phyloP scores from a whole-genome alignment of 2,888 invertebrate genomes.

The Bruchidius siliquastri region DNA sequence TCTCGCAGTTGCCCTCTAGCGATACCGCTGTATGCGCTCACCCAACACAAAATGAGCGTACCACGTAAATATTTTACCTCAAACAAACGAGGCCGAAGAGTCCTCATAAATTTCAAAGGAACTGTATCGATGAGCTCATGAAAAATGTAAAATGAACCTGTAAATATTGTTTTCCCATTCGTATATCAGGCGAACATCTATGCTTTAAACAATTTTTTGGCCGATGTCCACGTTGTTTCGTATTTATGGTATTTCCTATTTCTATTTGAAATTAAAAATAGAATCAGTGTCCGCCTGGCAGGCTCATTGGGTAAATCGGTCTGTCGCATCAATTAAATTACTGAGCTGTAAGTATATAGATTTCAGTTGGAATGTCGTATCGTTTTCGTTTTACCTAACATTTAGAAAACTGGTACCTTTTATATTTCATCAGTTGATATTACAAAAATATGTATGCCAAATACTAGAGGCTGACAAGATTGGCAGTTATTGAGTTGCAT shows the following conservation, averaged over 20 bases:
- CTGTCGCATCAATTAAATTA: neutral
- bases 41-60: neutral
- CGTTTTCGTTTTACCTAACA: no score
- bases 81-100: neutral
- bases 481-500: no score
- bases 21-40: neutral
- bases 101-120: neutral
- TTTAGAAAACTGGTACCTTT: no score
- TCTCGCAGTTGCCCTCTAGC: neutral
- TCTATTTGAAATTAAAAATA: constrained; percentile 23
- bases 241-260: constrained; percentile 21
- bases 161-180: neutral
- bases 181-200: constrained; percentile 1
- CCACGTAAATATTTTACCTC: neutral
- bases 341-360: neutral
- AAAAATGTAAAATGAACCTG: neutral
- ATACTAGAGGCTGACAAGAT: no score
- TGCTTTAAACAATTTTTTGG: constrained; percentile 16
- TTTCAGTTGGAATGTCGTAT: neutral
- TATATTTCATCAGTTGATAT: no score
- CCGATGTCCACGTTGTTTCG: constrained; percentile 14
- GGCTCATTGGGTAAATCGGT: neutral
- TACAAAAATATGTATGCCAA: no score
- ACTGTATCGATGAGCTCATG: neutral
- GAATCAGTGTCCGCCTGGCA: constrained; percentile 17